Evolutionary conservation across 2,888 invertebrate genomes (phyloP).

Genomic region (Sialis fuliginosa): DNA sequence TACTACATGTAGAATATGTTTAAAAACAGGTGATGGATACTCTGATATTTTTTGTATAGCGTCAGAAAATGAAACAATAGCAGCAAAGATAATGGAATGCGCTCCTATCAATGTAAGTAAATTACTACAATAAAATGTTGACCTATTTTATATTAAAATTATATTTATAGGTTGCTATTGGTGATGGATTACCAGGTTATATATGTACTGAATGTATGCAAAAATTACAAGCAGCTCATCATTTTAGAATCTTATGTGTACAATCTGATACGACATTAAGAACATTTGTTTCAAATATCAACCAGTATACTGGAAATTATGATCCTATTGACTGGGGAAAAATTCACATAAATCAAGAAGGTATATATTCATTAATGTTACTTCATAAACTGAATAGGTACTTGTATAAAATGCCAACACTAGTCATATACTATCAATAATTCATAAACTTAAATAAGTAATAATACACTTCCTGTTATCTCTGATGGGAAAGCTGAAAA

Average conservation of each 20-base stretch:
- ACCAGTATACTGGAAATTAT: background rate
- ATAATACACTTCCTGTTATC: no score
- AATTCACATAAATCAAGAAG: conserved; percentile 1
- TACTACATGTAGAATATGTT: conserved; percentile 4
- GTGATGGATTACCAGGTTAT: conserved; percentile 2
- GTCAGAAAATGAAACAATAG: background rate
- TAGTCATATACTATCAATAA: no score
- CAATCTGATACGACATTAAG: conserved; percentile 2
- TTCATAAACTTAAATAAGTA: no score
- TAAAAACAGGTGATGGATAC: background rate
- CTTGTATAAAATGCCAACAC: no score
- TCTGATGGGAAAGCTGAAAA: no score
- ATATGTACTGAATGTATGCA: conserved; percentile 3
- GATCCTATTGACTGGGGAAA: background rate
- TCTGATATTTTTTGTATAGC: conserved; percentile 1
- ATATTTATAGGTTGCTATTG: background rate
- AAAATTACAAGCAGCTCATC: conserved; percentile 3
- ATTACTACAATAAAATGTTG: background rate
- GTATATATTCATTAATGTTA: background rate
- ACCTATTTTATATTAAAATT: background rate
- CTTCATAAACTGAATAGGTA: no score
- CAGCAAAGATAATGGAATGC: conserved; percentile 3
- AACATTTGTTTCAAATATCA: background rate
- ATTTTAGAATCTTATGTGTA: conserved; percentile 1
- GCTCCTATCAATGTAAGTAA: conserved; percentile 1